phyloP scores from a whole-genome alignment of 2,888 invertebrate genomes.

The Orthosia gothica region DNA sequence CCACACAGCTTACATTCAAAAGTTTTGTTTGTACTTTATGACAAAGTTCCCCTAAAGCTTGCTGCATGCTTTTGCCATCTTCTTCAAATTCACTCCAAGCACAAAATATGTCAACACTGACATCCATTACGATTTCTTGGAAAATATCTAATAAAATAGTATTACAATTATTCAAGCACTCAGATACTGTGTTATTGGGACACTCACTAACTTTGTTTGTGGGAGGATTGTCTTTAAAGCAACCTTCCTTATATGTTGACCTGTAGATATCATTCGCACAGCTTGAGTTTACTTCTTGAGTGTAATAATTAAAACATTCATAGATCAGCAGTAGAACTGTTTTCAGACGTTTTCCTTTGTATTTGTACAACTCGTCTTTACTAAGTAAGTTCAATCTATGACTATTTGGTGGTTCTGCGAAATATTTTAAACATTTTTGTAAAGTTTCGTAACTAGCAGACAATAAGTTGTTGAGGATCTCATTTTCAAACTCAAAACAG shows the following conservation, averaged over 20 bases:
- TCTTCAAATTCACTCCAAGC: constrained; percentile 88
- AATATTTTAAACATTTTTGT: constrained; percentile 80
- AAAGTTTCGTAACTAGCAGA: constrained; percentile 74
- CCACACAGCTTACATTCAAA: constrained; percentile 65
- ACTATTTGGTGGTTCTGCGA: constrained; percentile 80
- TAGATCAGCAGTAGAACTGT: constrained; percentile 73
- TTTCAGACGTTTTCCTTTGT: constrained; percentile 79
- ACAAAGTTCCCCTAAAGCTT: constrained; percentile 83
- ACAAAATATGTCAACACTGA: constrained; percentile 87
- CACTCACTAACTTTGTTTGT: constrained; percentile 73
- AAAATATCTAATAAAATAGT: constrained; percentile 78
- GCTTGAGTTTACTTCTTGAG: constrained; percentile 71
- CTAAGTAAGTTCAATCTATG: constrained; percentile 74
- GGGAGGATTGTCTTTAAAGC: constrained; percentile 63
- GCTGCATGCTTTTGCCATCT: constrained; percentile 82
- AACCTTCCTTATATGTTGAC: constrained; percentile 76
- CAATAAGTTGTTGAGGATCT: constrained; percentile 62
- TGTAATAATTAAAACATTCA: constrained; percentile 76
- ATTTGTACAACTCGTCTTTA: constrained; percentile 80
- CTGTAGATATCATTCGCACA: constrained; percentile 76
- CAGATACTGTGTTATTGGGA: constrained; percentile 72
- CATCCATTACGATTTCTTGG: constrained; percentile 82
- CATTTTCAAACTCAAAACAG: constrained; percentile 75
- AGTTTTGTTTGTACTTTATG: constrained; percentile 77
- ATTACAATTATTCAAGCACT: constrained; percentile 79